A percentile compares a stretch with the other conserved stretches of the same genome.
These are phyloP conservation scores for Apoderus coryli DNA, from an alignment of 2,888 invertebrate species.

Conservation along the genomic window DNA sequence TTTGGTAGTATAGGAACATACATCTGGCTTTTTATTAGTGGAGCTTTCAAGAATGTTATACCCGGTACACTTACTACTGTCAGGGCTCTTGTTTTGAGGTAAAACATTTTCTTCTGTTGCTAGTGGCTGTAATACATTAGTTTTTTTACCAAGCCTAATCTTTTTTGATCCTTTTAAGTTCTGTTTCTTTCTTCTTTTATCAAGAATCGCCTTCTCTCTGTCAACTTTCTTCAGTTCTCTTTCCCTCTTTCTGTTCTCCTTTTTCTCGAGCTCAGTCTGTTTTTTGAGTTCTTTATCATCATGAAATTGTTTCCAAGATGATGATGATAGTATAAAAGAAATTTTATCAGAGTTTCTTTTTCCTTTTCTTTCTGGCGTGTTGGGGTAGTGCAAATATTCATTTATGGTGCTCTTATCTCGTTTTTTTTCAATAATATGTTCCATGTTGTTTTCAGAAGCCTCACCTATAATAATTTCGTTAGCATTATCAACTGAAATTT, in stretches of 20 bases:
- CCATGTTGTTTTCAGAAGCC: no score
- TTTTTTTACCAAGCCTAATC: constrained; percentile 3
- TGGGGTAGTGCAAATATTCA: constrained; percentile 7
- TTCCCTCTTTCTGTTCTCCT: constrained; percentile 8
- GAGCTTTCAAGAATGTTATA: no score
- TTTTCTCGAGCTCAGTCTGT: constrained; percentile 5
- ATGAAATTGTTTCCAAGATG: constrained; percentile 10
- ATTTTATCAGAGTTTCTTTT: constrained; percentile 6
- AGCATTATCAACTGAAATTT: no score
- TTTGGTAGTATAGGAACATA: no score
- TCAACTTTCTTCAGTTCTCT: constrained; percentile 6
- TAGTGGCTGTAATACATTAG: neutral
- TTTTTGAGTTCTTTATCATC: constrained; percentile 9
- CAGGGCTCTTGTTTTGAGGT: no score
- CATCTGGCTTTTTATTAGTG: no score
- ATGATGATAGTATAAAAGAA: constrained; percentile 6
- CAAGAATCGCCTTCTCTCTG: constrained; percentile 5
- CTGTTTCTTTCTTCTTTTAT: constrained; percentile 6
- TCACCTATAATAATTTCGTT: no score
- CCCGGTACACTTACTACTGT: no score
- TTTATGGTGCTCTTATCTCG: no score
- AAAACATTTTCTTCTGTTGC: constrained; percentile 1
- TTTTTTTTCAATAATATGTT: no score
- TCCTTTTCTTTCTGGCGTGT: constrained; percentile 7
- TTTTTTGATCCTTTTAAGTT: constrained; percentile 4